A percentile compares a stretch with the other conserved stretches of the same genome.
These are phyloP conservation scores for Anoplolepis gracilipes DNA, from an alignment of 1,140 invertebrate species.

Conservation along the genomic window DNA sequence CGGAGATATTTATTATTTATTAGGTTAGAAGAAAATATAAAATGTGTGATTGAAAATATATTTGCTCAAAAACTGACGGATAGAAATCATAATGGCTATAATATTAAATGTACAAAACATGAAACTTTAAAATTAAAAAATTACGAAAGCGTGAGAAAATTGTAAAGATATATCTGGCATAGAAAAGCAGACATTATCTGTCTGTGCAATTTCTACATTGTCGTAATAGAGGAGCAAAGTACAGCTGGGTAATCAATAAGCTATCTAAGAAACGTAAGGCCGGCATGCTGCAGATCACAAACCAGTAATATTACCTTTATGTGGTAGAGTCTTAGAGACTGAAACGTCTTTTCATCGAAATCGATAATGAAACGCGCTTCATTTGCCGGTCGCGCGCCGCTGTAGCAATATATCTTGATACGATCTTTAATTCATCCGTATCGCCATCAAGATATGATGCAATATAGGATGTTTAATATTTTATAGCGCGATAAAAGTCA, in stretches of 20 bases:
- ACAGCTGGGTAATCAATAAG: slow-evolving; percentile 74
- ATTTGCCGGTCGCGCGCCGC: slow-evolving; percentile 61
- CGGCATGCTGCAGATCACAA: slow-evolving; percentile 70
- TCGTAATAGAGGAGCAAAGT: slow-evolving; percentile 65
- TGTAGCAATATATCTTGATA: slow-evolving; percentile 66
- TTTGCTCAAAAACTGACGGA: not conserved
- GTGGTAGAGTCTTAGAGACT: slow-evolving; percentile 26
- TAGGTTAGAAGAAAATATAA: not conserved
- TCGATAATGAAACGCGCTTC: slow-evolving; percentile 76
- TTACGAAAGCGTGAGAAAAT: slow-evolving; percentile 3
- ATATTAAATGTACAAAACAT: not conserved
- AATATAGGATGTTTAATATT: slow-evolving; percentile 38
- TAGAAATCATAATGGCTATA: not conserved
- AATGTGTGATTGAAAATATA: not conserved
- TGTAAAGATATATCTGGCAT: not conserved
- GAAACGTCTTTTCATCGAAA: slow-evolving; percentile 68
- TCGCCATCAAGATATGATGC: slow-evolving; percentile 53
- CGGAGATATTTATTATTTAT: not conserved
- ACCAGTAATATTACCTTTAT: slow-evolving; percentile 72
- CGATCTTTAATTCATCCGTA: slow-evolving; percentile 74
- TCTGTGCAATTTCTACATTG: slow-evolving; percentile 53
- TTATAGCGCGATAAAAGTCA: slow-evolving; percentile 43
- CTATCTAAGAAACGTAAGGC: slow-evolving; percentile 75
- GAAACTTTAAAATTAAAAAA: not conserved
- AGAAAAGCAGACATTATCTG: slow-evolving; percentile 15